phyloP scores from a whole-genome alignment of 2,888 invertebrate genomes.

The Caenorhabditis sp. region DNA sequence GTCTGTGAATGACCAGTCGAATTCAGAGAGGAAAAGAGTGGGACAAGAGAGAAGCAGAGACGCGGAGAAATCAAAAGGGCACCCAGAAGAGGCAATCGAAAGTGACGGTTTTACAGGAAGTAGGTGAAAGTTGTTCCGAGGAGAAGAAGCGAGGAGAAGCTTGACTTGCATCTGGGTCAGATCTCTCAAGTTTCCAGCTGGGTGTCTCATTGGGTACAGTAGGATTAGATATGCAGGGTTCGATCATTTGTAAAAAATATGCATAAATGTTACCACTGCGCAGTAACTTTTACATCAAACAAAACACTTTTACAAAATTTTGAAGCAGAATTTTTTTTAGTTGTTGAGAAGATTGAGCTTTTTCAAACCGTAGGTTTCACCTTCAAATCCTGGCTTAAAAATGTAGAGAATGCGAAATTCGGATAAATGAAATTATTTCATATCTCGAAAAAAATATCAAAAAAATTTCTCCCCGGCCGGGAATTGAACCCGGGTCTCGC shows the following conservation, averaged over 20 bases:
- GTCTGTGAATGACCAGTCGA: slow-evolving; percentile 52
- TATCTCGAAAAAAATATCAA: neutral
- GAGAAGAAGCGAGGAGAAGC: slow-evolving; percentile 18
- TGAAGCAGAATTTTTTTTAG: no score
- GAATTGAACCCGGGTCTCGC: slow-evolving; percentile 73
- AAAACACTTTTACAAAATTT: no score
- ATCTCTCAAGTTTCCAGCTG: slow-evolving; percentile 28
- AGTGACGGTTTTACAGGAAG: slow-evolving; percentile 62
- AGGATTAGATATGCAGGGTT: no score
- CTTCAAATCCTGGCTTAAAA: no score
- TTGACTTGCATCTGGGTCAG: slow-evolving; percentile 42
- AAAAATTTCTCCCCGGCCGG: slow-evolving; percentile 42
- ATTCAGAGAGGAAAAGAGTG: slow-evolving; percentile 21
- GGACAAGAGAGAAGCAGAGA: slow-evolving; percentile 39
- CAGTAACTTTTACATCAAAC: no score
- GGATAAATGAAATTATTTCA: no score
- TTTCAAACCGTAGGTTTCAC: no score
- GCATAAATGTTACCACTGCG: no score
- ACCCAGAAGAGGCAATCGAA: slow-evolving; percentile 38
- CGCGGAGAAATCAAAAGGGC: slow-evolving; percentile 54
- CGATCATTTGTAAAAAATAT: no score
- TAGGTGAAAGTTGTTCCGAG: slow-evolving; percentile 56
- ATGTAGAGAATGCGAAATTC: no score
- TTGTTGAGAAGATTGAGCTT: no score
- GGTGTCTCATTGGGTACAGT: neutral